Conservation (phyloP, 2,113 vertebrate species). For the Centropus bengalensis region DNA sequence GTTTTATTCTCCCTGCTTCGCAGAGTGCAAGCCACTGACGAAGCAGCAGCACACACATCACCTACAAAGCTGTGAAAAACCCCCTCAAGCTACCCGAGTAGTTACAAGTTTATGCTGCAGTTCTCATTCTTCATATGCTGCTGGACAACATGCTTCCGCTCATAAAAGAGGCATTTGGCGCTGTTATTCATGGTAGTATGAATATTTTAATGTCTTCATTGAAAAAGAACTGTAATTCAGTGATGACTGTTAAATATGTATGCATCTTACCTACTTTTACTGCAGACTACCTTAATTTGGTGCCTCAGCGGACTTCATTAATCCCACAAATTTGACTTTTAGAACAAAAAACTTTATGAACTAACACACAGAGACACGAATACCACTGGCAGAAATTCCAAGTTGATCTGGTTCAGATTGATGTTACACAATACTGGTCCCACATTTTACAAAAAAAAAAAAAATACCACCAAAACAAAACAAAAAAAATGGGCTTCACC, state of each 20-base stretch:
- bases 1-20: background rate
- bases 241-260: background rate
- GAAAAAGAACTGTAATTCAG: background rate
- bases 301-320: background rate
- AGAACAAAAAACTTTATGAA: background rate
- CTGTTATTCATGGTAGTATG: background rate
- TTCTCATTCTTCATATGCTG: background rate
- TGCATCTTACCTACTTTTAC: background rate
- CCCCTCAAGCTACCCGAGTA: background rate
- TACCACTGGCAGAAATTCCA: background rate
- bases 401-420: background rate
- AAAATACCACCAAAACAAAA: background rate
- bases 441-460: background rate
- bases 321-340: background rate
- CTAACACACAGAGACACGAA: background rate
- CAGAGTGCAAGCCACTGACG: background rate
- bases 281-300: background rate
- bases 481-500: background rate
- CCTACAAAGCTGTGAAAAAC: background rate
- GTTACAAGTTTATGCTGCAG: background rate
- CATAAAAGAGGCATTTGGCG: background rate
- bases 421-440: background rate
- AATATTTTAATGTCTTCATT: background rate
- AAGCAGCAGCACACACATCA: background rate
- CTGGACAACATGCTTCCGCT: background rate